Evolutionary conservation across 2,888 invertebrate genomes (phyloP).

Genomic region (Cantharis lateralis): DNA sequence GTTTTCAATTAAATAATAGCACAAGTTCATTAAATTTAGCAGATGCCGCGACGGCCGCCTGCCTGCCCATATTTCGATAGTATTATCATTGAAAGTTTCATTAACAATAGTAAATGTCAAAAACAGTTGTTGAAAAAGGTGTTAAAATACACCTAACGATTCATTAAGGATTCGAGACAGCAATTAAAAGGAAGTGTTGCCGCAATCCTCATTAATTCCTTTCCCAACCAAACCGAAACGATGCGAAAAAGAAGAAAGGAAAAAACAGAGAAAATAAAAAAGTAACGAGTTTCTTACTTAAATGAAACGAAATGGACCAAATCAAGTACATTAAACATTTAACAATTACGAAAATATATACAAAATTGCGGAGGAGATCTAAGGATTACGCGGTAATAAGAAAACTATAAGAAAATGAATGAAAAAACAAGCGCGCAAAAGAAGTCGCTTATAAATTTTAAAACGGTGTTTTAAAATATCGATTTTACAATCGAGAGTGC

Average conservation of each 20-base stretch:
- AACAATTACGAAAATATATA: constrained; percentile 23
- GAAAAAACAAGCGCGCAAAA: constrained; percentile 10
- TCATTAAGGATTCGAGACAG: constrained; percentile 32
- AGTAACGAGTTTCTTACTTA: constrained; percentile 21
- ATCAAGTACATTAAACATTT: constrained; percentile 27
- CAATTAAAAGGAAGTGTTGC: constrained; percentile 34
- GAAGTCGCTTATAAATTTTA: constrained; percentile 17
- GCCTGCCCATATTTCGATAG: background rate
- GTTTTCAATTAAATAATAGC: background rate
- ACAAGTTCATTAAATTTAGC: background rate
- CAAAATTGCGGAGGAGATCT: background rate
- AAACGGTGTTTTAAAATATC: constrained; percentile 15
- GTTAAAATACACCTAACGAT: constrained; percentile 28
- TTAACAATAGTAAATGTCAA: constrained; percentile 30
- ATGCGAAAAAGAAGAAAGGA: constrained; percentile 14
- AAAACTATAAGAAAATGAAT: constrained; percentile 37
- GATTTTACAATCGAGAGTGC: constrained; percentile 17
- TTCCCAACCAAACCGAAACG: constrained; percentile 4
- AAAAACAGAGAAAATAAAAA: constrained; percentile 5
- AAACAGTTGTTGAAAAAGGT: constrained; percentile 20
- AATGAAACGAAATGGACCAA: constrained; percentile 26
- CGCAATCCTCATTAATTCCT: constrained; percentile 32
- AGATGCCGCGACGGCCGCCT: background rate
- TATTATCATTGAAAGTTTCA: constrained; percentile 7
- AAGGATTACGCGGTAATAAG: constrained; percentile 33